Base-by-base conservation (phyloP, 2,888 invertebrate genomes). In the Brachyptera putata region DNA sequence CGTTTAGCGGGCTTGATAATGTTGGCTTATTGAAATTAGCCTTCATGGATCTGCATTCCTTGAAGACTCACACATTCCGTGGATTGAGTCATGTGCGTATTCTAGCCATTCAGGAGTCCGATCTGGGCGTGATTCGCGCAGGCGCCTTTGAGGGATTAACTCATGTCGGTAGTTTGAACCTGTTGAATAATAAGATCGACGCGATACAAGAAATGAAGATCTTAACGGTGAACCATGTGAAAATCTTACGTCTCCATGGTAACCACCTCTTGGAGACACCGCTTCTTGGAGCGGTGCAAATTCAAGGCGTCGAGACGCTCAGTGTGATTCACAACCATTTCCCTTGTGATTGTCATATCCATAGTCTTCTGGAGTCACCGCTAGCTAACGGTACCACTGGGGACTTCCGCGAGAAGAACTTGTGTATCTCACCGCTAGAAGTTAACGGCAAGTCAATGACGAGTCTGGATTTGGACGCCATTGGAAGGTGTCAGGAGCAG, bases 151-250 rank as follows among this genome's bases (percentile, higher is more conserved):
- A 85, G 56, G 90, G 89, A 0, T 76, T 92, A 49, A 79, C 82
- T 18, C 81, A 84, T 67, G 85, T 92, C 37, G 85, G 85, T 53
- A 82, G 80, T 43, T 76, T 92, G 26, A 88, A 89, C 70, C 82
- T 92, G 66, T 77, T 89, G 37, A 91, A 91, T 72, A 92, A 92
- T 72, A 92, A 91, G 76, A 89, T 92, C 64, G 91, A 91, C 69
- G 83, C 84, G 0, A 84, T 92, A 60, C 86, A 89, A 70, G 88
- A 87, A 71, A 77, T 92, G 1, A 83, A 86, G 58, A 79, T 91
- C 60, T 80, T 83, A 25, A 81, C 80, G 56, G 85, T 87, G 64
- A 88, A 87, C 69, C 84, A 83, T 66, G 85, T 92, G 21, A 82
- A 82, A 60, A 79, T 81, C 50, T 77, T 92, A 39, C 84, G 86